A percentile compares a stretch with the other conserved stretches of the same genome.
Conservation (phyloP, 53 echinoderm and acorn worm genomes). For the Holothuria leucospilota region DNA sequence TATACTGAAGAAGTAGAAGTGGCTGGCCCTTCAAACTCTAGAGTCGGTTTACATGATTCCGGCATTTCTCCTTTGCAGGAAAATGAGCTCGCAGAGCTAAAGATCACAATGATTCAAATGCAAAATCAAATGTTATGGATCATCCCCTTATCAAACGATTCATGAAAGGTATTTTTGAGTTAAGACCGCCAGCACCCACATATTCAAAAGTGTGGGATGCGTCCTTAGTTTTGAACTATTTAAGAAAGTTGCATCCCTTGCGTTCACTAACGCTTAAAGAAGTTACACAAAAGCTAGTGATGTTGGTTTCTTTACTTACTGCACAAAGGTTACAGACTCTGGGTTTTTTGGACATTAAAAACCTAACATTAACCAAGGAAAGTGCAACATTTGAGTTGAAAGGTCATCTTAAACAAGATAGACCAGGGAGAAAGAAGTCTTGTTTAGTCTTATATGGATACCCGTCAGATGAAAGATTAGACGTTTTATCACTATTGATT, state of each 20-base stretch:
- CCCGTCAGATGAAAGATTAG: neutral
- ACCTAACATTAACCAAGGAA: neutral
- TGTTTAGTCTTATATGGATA: conserved; percentile 1
- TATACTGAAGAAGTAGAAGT: too few relatives aligned
- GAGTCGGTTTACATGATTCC: too few relatives aligned
- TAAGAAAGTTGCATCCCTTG: too few relatives aligned
- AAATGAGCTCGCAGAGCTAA: too few relatives aligned
- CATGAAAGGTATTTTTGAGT: neutral
- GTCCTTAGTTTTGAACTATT: conserved; percentile 2
- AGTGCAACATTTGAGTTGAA: neutral
- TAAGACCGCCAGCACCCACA: neutral
- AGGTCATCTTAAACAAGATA: too few relatives aligned
- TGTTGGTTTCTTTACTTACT: conserved; percentile 2
- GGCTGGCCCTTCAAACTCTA: too few relatives aligned
- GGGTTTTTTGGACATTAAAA: neutral
- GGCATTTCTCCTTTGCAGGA: too few relatives aligned
- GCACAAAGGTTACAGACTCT: neutral
- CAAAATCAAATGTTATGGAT: too few relatives aligned
- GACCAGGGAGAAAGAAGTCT: too few relatives aligned
- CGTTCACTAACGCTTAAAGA: neutral
- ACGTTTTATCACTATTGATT: conserved; percentile 6
- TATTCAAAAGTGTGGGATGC: conserved; percentile 1
- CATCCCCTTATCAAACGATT: neutral
- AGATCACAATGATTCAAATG: too few relatives aligned
- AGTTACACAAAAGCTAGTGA: too few relatives aligned